A percentile compares a stretch with the other conserved stretches of the same genome.
phyloP scores from a whole-genome alignment of 2,113 vertebrate genomes.

The Megaceryle torquata region DNA sequence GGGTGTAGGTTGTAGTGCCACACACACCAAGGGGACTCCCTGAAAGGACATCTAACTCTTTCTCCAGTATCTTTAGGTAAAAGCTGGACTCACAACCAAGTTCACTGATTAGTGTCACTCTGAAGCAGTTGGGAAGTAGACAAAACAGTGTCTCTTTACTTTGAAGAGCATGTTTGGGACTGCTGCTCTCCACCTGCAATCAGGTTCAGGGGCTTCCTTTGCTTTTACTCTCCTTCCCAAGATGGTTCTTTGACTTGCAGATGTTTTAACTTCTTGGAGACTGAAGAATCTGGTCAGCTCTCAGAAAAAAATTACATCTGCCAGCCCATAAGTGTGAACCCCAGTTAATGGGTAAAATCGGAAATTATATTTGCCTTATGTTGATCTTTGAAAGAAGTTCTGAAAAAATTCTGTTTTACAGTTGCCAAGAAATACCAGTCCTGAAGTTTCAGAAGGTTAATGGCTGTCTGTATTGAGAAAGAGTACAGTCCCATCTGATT shows the following conservation, averaged over 20 bases:
- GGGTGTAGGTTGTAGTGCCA: background rate
- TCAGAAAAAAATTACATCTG: background rate
- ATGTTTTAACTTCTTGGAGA: background rate
- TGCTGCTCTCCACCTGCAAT: background rate
- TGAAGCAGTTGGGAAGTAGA: background rate
- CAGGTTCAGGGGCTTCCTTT: background rate
- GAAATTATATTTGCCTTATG: constrained; percentile 17
- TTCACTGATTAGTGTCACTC: background rate
- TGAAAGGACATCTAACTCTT: background rate
- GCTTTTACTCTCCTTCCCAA: background rate
- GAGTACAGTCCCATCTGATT: background rate
- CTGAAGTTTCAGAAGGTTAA: constrained; percentile 61
- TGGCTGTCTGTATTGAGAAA: constrained; percentile 19
- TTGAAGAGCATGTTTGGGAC: background rate
- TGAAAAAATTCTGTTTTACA: constrained; percentile 38
- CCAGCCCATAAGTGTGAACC: fast-evolving
- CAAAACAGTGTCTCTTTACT: background rate
- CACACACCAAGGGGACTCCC: background rate
- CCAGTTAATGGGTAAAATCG: background rate
- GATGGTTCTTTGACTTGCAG: background rate
- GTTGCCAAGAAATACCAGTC: constrained; percentile 40
- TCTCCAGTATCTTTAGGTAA: background rate
- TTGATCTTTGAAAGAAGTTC: constrained; percentile 47
- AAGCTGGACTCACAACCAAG: background rate
- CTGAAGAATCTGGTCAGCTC: background rate